A percentile compares a stretch with the other conserved stretches of the same genome.
phyloP scores from a whole-genome alignment of 2,797 vertebrate species.

The Peromyscus attwateri region DNA sequence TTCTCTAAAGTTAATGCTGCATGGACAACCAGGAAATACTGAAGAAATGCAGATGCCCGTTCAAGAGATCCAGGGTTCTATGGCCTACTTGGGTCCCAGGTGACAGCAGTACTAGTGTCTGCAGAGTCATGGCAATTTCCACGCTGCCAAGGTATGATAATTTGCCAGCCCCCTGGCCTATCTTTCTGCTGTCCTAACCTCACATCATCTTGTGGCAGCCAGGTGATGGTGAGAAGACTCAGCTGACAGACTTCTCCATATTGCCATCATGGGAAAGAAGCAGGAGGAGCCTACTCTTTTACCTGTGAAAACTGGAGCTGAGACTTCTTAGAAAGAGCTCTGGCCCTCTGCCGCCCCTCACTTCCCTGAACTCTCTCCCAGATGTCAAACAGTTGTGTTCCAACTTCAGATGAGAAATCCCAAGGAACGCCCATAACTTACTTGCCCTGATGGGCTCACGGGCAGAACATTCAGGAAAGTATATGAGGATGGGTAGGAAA shows the following conservation, averaged over 20 bases:
- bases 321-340: not conserved
- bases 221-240: fast-evolving
- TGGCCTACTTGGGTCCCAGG: not conserved
- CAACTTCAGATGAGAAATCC: not conserved
- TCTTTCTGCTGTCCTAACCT: fast-evolving
- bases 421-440: not conserved
- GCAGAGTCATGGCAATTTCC: fast-evolving
- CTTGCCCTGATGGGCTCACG: not conserved
- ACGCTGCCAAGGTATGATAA: fast-evolving
- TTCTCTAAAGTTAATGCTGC: not conserved
- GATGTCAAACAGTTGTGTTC: not conserved
- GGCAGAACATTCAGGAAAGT: not conserved
- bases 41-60: fast-evolving
- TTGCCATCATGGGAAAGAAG: not conserved
- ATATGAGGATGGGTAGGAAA: fast-evolving
- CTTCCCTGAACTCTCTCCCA: not conserved
- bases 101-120: not conserved
- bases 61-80: fast-evolving
- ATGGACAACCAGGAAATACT: too few species aligned
- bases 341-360: not conserved
- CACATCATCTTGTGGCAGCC: fast-evolving
- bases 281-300: not conserved
- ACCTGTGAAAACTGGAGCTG: not conserved
- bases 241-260: not conserved
- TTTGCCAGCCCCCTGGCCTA: fast-evolving